Evolutionary conservation across 1,140 invertebrate genomes (phyloP), one percentile per base, ranked within the genome.

Genomic region (Ericerus pela): DNA sequence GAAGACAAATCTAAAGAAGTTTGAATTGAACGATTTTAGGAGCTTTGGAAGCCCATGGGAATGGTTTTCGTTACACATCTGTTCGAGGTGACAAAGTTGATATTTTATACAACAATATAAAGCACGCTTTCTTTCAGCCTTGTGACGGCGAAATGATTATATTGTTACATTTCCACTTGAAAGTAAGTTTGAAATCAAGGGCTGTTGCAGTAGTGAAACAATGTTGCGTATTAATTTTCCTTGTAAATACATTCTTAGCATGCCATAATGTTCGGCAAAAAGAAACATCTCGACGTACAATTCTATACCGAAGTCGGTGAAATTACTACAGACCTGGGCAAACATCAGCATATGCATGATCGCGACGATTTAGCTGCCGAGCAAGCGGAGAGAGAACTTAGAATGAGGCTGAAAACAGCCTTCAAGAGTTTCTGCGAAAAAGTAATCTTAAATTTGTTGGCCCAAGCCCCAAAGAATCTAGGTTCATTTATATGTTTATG

Each of bases 111-210:
- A 99, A 99, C 73, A 99, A 99, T 70, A 98, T 99, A 60, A 96
- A 97, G 68, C 95, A 99, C 70, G 95, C 96, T 5, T 96, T 99
- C 73, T 99, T 97, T 72, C 96, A 99, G 75, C 96, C 96, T 0
- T 99, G 96, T 70, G 96, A 99, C 72, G 88, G 91, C 57, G 96
- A 99, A 76, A 98, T 99, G 94, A 97, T 99, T 53, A 99, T 99
- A 67, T 71, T 99, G 6, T 74, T 99, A 43, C 96, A 99, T 77
- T 99, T 99, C 68, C 92, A 98, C 75, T 75, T 99, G 27, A 98
- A 95, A 74, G 83, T 85, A 68, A 58, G 60, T 59, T 51, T 55
- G 51, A 31, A 47, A 26, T 59, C 29, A 56, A 60, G 8, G 18
- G 8, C 6, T n/a, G 8, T 20, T n/a, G 18, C 8, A 8, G 12